phyloP scores from a whole-genome alignment of 2,888 invertebrate genomes.

The Chironomus riparius region DNA sequence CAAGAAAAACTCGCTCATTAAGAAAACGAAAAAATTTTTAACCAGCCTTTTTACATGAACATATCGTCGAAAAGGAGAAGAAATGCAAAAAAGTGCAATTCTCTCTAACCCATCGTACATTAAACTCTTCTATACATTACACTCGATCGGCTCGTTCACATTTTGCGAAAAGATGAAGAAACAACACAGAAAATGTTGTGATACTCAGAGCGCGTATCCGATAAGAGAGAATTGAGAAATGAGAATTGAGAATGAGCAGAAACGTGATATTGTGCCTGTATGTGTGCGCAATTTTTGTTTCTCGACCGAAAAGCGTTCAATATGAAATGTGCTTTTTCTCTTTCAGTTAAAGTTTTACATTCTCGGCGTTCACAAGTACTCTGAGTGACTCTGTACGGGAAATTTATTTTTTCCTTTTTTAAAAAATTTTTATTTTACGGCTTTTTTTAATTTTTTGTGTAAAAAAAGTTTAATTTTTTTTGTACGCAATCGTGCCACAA shows the following conservation, averaged over 20 bases:
- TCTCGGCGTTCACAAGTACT: constrained; percentile 21
- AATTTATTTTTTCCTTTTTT: neutral
- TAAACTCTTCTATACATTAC: constrained; percentile 19
- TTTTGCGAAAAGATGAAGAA: constrained; percentile 5
- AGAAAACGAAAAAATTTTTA: neutral
- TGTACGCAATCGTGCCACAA: neutral
- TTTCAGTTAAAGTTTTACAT: constrained; percentile 24
- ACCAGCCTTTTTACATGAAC: constrained; percentile 1
- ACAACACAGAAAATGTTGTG: neutral
- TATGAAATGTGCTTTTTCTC: constrained; percentile 26
- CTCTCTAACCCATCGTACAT: constrained; percentile 17
- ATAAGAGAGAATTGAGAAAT: neutral
- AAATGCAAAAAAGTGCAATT: constrained; percentile 19
- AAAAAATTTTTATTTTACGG: constrained; percentile 10
- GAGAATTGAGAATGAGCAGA: neutral
- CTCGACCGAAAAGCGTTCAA: constrained; percentile 1
- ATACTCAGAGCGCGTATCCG: neutral
- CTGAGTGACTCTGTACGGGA: neutral
- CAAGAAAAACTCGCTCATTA: neutral
- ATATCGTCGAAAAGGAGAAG: neutral
- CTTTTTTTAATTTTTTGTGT: neutral
- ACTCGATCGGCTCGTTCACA: neutral
- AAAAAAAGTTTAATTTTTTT: neutral
- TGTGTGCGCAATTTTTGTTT: constrained; percentile 17
- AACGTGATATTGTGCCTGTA: neutral